Percentiles rank a stretch among this genome's conserved stretches.
These are phyloP conservation scores for Mimachlamys varia DNA, from an alignment of 2,888 invertebrate species.

Conservation along the genomic window DNA sequence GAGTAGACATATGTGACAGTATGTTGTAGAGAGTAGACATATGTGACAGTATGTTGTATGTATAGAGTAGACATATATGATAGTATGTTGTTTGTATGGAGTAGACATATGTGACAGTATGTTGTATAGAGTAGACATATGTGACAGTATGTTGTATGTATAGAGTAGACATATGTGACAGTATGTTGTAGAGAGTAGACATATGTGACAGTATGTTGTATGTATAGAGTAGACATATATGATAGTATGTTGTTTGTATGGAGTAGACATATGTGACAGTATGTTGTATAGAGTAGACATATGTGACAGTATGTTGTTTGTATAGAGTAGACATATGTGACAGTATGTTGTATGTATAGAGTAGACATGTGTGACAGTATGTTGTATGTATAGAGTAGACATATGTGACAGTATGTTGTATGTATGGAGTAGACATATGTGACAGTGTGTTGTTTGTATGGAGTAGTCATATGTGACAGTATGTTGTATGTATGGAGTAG, in stretches of 20 bases:
- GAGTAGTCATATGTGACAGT: background rate
- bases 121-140: background rate
- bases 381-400: no score
- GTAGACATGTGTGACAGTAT: background rate
- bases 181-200: background rate
- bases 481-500: background rate
- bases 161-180: background rate
- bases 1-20: background rate
- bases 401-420: background rate
- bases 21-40: no score
- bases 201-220: background rate
- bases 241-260: background rate
- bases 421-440: background rate
- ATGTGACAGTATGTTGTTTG: background rate
- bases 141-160: background rate
- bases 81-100: background rate
- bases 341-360: background rate
- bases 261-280: background rate
- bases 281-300: background rate
- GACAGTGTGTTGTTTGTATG: background rate
- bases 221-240: no score
- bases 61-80: background rate
- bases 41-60: background rate
- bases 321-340: background rate
- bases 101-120: background rate